Evolutionary conservation across 2,113 vertebrate species (phyloP).

Genomic region (Paramisgurnus dabryanus): DNA sequence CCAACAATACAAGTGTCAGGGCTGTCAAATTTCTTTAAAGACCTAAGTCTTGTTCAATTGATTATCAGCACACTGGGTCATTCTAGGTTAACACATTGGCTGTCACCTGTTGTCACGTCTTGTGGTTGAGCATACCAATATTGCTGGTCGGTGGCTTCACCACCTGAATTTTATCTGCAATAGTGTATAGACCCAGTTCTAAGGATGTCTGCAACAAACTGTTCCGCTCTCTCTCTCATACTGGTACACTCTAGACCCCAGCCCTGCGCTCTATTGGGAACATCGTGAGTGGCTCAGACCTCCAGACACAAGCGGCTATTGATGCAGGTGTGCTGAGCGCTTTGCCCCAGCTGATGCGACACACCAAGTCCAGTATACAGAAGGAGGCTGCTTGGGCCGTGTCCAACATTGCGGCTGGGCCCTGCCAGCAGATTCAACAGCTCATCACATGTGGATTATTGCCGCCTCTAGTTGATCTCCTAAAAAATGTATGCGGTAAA

Average conservation of each 20-base stretch:
- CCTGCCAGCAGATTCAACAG: constrained; percentile 84
- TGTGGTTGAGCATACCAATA: too few relatives aligned
- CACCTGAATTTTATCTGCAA: background rate
- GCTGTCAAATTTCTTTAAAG: too few relatives aligned
- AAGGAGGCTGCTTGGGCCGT: constrained; percentile 87
- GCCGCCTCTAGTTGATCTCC: constrained; percentile 78
- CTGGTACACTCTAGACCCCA: constrained; percentile 75
- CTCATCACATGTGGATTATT: constrained; percentile 80
- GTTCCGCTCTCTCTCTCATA: background rate
- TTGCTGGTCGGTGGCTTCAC: background rate
- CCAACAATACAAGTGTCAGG: too few relatives aligned
- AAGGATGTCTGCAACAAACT: too few relatives aligned
- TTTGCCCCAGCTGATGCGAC: constrained; percentile 79
- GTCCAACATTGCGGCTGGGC: constrained; percentile 90
- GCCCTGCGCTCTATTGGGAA: constrained; percentile 87
- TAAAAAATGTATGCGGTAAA: constrained; percentile 74
- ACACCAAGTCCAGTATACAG: constrained; percentile 77
- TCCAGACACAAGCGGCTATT: constrained; percentile 85
- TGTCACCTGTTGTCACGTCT: too few relatives aligned
- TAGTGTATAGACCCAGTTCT: too few relatives aligned
- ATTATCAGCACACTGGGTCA: too few relatives aligned
- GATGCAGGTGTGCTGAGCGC: constrained; percentile 75
- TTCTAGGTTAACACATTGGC: too few relatives aligned
- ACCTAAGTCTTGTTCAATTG: too few relatives aligned
- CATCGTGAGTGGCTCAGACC: constrained; percentile 86